Evolutionary conservation across 37 sponge, comb jelly and placozoan species (phyloP), one percentile per base, ranked within the genome.

Genomic region (Axinella damicornis): DNA sequence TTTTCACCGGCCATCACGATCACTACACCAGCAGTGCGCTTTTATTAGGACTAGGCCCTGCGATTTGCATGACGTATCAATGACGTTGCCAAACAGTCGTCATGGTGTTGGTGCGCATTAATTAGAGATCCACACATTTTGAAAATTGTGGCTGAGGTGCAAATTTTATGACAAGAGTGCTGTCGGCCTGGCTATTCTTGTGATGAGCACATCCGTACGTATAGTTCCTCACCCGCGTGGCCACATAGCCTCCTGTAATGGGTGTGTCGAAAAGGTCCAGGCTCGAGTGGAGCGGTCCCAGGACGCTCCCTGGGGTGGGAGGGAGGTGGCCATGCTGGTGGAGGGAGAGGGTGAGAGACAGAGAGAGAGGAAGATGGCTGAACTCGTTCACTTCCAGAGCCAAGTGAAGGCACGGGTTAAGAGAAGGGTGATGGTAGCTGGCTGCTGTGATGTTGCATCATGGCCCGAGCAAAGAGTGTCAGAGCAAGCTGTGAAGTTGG

Each of bases 171-270:
- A n/a, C n/a, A n/a, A n/a, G n/a, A n/a, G n/a, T n/a, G n/a, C n/a
- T n/a, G n/a, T n/a, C n/a, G n/a, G n/a, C n/a, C 46, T 46, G 46
- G 9, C 46, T 46, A 9, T 12, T 46, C 46, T n/a, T n/a, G n/a
- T n/a, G 37, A 73, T 73, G 73, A 52, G 66, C 68, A 39, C 41
- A 25, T 30, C 69, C 53, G 24, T 87, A n/a, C 25, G 57, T 5
- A 68, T 75, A 41, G 62, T 59, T 12, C 46, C 70, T 18, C 81
- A 81, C 25, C 63, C 40, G 36, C 38, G 79, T 21, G 89, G 89
- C 2, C 89, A 82, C 38, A 60, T 82, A 52, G 83, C 83, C 21
- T 59, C 57, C 5, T 89, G 89, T 64, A 89, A 82, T 68, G 89
- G 89, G 0, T 14, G 57, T 21, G 59, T 89, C 21, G 65, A 77